A percentile compares a stretch with the other conserved stretches of the same genome.
phyloP scores from a whole-genome alignment of 2,888 invertebrate species.

The Cheilosia urbana region DNA sequence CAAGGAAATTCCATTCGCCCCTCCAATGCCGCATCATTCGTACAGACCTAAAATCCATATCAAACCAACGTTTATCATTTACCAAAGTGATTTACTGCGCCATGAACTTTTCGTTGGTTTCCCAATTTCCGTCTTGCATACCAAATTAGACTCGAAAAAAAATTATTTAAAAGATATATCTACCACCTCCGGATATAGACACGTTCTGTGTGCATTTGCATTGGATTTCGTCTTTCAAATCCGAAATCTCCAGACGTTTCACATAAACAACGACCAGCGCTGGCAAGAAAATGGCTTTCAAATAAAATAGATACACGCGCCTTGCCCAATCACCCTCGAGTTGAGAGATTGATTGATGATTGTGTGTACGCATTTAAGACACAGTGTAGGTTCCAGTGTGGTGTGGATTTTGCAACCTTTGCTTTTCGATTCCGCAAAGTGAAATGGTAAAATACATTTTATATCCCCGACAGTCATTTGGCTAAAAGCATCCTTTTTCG shows the following conservation, averaged over 20 bases:
- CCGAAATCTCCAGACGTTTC: slow-evolving; percentile 44
- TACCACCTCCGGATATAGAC: slow-evolving; percentile 36
- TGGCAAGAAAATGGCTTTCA: slow-evolving; percentile 4
- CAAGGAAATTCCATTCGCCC: slow-evolving; percentile 15
- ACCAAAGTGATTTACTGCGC: slow-evolving; percentile 61
- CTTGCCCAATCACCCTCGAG: slow-evolving; percentile 54
- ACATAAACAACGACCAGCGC: slow-evolving; percentile 40
- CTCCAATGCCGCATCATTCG: slow-evolving; percentile 55
- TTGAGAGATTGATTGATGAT: slow-evolving; percentile 63
- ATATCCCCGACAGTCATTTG: slow-evolving; percentile 59
- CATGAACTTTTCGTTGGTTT: slow-evolving; percentile 35
- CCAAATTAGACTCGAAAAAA: slow-evolving; percentile 54
- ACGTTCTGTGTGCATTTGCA: slow-evolving; percentile 65
- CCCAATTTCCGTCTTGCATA: slow-evolving; percentile 47
- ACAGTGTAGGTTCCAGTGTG: background rate
- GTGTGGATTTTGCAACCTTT: slow-evolving; percentile 10
- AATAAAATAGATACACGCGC: slow-evolving; percentile 25
- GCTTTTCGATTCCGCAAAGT: slow-evolving; percentile 39
- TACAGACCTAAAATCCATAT: slow-evolving; percentile 57
- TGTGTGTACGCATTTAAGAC: background rate
- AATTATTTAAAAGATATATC: background rate
- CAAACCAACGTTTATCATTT: slow-evolving; percentile 63
- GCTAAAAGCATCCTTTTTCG: slow-evolving; percentile 69
- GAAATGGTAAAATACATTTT: slow-evolving; percentile 64
- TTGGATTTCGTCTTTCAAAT: slow-evolving; percentile 55